Base-by-base conservation (phyloP, 2,113 vertebrate genomes). In the Gallinago undulata region DNA sequence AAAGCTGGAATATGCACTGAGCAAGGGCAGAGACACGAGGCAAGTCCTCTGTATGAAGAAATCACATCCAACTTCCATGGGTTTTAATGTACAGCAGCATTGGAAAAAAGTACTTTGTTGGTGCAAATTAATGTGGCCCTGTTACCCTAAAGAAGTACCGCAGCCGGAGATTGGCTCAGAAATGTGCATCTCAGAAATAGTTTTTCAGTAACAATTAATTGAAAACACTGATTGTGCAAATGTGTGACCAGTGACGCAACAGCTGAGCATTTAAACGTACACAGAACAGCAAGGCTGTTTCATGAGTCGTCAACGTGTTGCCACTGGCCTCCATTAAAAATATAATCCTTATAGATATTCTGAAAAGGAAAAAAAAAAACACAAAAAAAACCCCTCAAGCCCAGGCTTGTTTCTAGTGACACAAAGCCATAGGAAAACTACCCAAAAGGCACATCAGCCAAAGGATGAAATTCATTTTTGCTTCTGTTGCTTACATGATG, bases 291-390 rank as follows among this genome's bases (percentile, higher is more conserved):
- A 13, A 87, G 70, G 50, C 62, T 89, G 39, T 22, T 72, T 37
- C n/a, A 6, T 2, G 24, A 66, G 80, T 84, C 62, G 68, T 45
- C 69, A 73, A 8, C 64, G 13, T 50, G 76, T 80, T 83, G 37
- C 75, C 80, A 72, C 83, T 63, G 48, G 84, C 66, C 80, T 92
- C 79, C 37, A 72, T 62, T 69, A 57, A 90, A 84, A 93, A 91
- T 41, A 53, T 13, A 91, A 85, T 69, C 84, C 84, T 73, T 63
- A 82, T 0, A 79, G 67, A 94, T 79, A 94, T 7, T 51, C 77
- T 73, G 70, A 84, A 93, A 89, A 82, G 62, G 39, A 91, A 85
- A 55, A 30, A 53, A 53, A 53, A 28, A 30, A 30, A 8, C 30
- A 39, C 64, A 17, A 0, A 14, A 73, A 93, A 25, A n/a, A n/a